A percentile compares a stretch with the other conserved stretches of the same genome.
phyloP scores from a whole-genome alignment of 2,113 vertebrate species.

The Calypte anna region DNA sequence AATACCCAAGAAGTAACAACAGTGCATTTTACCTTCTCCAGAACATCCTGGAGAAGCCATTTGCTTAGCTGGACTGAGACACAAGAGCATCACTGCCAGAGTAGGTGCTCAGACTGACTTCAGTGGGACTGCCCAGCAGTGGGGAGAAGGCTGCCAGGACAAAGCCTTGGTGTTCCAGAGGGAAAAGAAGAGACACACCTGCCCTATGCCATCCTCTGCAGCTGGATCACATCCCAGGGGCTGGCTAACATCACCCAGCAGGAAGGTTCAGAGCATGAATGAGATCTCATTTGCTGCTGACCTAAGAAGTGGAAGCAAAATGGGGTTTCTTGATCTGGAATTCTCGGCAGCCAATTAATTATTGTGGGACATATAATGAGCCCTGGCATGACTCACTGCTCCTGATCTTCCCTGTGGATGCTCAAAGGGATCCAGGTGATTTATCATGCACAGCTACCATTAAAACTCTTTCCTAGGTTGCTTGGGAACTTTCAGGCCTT shows the following conservation, averaged over 20 bases:
- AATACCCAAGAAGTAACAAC: background rate
- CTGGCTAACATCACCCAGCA: background rate
- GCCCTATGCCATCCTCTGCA: background rate
- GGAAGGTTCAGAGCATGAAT: background rate
- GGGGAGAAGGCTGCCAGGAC: background rate
- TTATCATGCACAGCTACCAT: background rate
- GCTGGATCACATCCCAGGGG: background rate
- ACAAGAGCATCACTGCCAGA: rapidly evolving
- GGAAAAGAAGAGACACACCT: rapidly evolving
- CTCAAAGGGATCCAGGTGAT: background rate
- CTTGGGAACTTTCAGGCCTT: background rate
- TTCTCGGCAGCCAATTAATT: background rate
- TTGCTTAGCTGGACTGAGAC: background rate
- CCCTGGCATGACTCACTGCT: constrained; percentile 7
- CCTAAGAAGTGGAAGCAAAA: background rate
- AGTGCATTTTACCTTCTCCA: background rate
- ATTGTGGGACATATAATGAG: background rate
- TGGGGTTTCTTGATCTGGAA: background rate
- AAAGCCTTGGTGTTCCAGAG: rapidly evolving
- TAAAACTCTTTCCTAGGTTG: background rate
- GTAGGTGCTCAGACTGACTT: rapidly evolving
- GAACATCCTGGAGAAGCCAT: background rate
- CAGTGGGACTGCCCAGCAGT: background rate
- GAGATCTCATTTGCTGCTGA: rapidly evolving
- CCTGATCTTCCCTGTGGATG: background rate